A percentile compares a stretch with the other conserved stretches of the same genome.
These are phyloP conservation scores for Geothlypis trichas DNA, from an alignment of 2,113 vertebrate genomes.

Conservation along the genomic window DNA sequence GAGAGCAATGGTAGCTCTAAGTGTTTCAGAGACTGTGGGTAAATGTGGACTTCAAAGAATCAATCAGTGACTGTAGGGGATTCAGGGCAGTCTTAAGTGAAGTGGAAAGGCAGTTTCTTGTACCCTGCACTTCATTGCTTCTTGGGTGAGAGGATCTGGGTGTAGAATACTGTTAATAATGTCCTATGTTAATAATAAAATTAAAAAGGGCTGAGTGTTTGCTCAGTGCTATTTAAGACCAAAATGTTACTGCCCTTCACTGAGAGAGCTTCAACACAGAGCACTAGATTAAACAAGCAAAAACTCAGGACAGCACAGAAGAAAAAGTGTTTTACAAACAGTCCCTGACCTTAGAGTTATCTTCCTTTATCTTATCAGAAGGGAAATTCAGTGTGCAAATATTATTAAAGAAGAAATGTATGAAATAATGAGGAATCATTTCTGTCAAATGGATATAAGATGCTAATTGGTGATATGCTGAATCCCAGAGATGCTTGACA, in stretches of 20 bases:
- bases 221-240: not conserved
- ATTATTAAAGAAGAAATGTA: constrained; percentile 64
- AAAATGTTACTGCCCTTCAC: not conserved
- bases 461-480: constrained; percentile 79
- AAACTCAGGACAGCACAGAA: not conserved
- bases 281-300: not conserved
- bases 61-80: fast-evolving
- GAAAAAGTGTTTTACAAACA: not conserved
- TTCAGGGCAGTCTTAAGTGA: not conserved
- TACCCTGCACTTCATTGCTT: not conserved
- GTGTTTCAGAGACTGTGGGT: not conserved
- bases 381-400: constrained; percentile 56
- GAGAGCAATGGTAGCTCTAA: not conserved
- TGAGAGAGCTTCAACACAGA: not conserved
- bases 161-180: not conserved
- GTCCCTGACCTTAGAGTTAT: not conserved
- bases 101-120: not conserved
- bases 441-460: constrained; percentile 77
- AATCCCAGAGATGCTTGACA: constrained; percentile 84
- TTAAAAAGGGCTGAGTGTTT: not conserved
- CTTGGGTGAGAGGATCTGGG: not conserved
- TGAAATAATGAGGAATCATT: constrained; percentile 63
- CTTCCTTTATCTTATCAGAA: not conserved
- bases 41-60: not conserved
- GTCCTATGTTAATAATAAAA: not conserved